Conservation (phyloP, 2,797 vertebrate species). For the Gephyroberyx darwinii region DNA sequence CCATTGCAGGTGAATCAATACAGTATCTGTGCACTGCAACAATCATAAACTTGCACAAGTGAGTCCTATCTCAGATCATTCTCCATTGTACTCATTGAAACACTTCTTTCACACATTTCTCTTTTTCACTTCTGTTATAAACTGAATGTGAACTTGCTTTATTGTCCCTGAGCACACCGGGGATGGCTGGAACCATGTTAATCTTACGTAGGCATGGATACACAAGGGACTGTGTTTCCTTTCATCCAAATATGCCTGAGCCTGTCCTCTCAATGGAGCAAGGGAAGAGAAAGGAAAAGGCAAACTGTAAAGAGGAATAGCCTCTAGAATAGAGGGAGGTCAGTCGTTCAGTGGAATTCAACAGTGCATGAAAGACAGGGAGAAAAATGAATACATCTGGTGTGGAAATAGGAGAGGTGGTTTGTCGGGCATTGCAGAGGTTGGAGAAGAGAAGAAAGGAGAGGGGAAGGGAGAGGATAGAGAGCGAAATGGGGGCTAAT, state of each 20-base stretch:
- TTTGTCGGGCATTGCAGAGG: constrained; percentile 57
- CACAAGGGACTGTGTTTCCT: constrained; percentile 49
- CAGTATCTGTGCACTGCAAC: background rate
- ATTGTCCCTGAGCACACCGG: constrained; percentile 30
- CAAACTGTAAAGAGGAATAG: constrained; percentile 50
- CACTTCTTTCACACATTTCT: background rate
- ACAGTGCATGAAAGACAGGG: constrained; percentile 61
- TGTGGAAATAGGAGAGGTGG: constrained; percentile 63
- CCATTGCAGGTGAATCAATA: constrained; percentile 13
- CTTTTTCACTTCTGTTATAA: constrained; percentile 16
- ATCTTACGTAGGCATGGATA: constrained; percentile 32
- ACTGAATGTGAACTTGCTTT: constrained; percentile 34
- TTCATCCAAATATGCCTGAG: constrained; percentile 38
- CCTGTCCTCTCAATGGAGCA: constrained; percentile 48
- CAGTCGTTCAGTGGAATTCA: constrained; percentile 58
- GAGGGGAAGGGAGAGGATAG: constrained; percentile 7
- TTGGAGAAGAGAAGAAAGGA: constrained; percentile 53
- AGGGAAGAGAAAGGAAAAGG: constrained; percentile 46
- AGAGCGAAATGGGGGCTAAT: background rate
- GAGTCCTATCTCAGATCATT: background rate
- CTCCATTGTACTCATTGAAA: background rate
- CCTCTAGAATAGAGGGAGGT: constrained; percentile 57
- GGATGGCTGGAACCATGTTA: constrained; percentile 31
- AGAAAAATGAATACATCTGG: constrained; percentile 70
- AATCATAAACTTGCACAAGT: constrained; percentile 21